A percentile compares a stretch with the other conserved stretches of the same genome.
phyloP scores from a whole-genome alignment of 1,140 invertebrate genomes.

The Micrasema longulum region DNA sequence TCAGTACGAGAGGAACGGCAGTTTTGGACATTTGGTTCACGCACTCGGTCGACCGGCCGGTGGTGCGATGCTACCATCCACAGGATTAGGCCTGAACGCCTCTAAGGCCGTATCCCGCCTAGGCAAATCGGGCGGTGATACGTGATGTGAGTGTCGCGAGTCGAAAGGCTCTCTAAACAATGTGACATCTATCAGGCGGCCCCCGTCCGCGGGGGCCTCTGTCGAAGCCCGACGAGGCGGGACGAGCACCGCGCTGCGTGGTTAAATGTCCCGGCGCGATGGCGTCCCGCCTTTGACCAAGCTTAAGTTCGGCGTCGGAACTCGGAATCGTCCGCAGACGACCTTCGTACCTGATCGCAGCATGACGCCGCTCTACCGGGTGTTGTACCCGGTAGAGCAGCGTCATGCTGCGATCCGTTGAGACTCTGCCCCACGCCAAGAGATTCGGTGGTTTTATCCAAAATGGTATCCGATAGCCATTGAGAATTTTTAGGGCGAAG shows the following conservation, averaged over 20 bases:
- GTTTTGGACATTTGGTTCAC: constrained; percentile 80
- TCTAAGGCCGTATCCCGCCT: constrained; percentile 82
- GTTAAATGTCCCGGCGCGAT: constrained; percentile 43
- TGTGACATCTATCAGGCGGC: constrained; percentile 73
- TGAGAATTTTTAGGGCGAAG: no score
- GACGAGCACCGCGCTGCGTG: constrained; percentile 61
- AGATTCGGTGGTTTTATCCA: no score
- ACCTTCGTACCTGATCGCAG: constrained; percentile 72
- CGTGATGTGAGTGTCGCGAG: constrained; percentile 65
- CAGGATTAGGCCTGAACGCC: constrained; percentile 86
- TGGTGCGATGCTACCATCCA: constrained; percentile 85
- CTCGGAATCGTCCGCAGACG: constrained; percentile 73
- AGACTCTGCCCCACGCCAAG: constrained; percentile 68
- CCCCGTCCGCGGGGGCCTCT: constrained; percentile 82
- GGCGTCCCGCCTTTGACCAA: constrained; percentile 43
- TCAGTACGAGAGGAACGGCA: constrained; percentile 75
- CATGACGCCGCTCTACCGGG: no score
- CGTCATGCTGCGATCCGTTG: constrained; percentile 69
- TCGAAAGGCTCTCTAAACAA: constrained; percentile 70
- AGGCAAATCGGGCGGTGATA: constrained; percentile 70
- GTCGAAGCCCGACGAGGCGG: constrained; percentile 84
- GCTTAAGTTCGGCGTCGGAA: constrained; percentile 69
- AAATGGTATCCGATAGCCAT: no score
- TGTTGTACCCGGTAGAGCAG: constrained; percentile 74
- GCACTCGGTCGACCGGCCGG: constrained; percentile 75